Evolutionary conservation across 1,140 invertebrate species (phyloP).

Genomic region (Matsumurasca onukii): DNA sequence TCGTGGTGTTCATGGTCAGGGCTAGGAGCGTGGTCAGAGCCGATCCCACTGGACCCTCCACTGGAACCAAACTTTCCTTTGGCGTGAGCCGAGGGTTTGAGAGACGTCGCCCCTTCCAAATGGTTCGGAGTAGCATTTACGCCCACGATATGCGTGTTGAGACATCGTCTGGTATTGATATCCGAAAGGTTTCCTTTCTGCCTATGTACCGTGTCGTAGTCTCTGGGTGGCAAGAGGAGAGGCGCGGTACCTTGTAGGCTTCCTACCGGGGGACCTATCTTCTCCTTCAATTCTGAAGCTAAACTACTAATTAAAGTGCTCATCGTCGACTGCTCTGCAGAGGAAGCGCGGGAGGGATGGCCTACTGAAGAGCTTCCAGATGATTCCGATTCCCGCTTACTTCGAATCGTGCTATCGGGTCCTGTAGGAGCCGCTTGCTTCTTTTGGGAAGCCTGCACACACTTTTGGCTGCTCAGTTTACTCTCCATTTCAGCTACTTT

Average conservation of each 20-base stretch:
- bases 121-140: conserved; percentile 21
- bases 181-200: conserved; percentile 81
- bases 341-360: conserved; percentile 54
- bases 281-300: conserved; percentile 86
- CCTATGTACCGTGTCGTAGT: conserved; percentile 88
- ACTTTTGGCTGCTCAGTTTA: conserved; percentile 52
- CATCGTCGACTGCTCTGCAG: conserved; percentile 86
- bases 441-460: conserved; percentile 36
- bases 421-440: neutral
- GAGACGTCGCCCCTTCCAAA: conserved; percentile 4
- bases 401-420: conserved; percentile 41
- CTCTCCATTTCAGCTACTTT: conserved; percentile 79
- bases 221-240: conserved; percentile 84
- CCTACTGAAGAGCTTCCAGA: conserved; percentile 48
- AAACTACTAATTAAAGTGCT: no score
- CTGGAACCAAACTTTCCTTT: conserved; percentile 48
- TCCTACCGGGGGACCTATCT: conserved; percentile 69
- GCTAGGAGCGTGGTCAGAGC: conserved; percentile 83
- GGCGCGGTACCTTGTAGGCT: conserved; percentile 60
- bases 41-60: conserved; percentile 74
- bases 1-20: conserved; percentile 45
- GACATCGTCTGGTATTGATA: conserved; percentile 71
- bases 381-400: conserved; percentile 73
- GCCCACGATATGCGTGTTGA: conserved; percentile 71
- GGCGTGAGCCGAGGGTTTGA: neutral